Conservation (phyloP, 2,888 invertebrate species). For the Sinotaia quadrata region DNA sequence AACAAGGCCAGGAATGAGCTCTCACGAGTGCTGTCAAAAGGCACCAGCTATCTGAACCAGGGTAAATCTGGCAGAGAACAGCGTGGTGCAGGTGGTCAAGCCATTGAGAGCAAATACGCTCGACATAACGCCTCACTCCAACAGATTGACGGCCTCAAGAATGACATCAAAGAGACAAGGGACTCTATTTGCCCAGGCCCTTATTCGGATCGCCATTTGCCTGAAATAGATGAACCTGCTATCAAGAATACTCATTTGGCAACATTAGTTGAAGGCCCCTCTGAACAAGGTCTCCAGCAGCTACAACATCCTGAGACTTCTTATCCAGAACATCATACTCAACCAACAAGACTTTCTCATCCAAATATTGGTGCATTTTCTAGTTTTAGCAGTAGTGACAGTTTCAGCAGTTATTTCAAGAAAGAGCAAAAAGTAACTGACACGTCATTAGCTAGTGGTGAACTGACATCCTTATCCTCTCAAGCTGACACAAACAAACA, state of each 20-base stretch:
- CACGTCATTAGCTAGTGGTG: slow-evolving; percentile 57
- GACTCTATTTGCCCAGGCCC: no score
- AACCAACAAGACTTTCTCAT: neutral
- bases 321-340: neutral
- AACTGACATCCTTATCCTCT: slow-evolving; percentile 54
- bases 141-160: neutral
- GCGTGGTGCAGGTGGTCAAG: slow-evolving; percentile 28
- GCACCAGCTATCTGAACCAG: neutral
- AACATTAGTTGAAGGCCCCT: neutral
- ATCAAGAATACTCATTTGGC: neutral
- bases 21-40: slow-evolving; percentile 44
- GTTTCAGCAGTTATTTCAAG: slow-evolving; percentile 38
- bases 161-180: neutral
- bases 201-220: neutral
- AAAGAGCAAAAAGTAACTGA: slow-evolving; percentile 31
- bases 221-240: neutral
- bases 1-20: slow-evolving; percentile 51
- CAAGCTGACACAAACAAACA: slow-evolving; percentile 45
- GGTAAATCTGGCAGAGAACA: neutral
- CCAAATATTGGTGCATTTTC: slow-evolving; percentile 18
- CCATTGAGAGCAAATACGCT: slow-evolving; percentile 36
- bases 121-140: slow-evolving; percentile 16
- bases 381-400: slow-evolving; percentile 56
- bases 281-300: neutral
- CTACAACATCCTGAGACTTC: neutral